Base-by-base conservation (phyloP, 1,140 invertebrate species). In the Drosophila leontia region DNA sequence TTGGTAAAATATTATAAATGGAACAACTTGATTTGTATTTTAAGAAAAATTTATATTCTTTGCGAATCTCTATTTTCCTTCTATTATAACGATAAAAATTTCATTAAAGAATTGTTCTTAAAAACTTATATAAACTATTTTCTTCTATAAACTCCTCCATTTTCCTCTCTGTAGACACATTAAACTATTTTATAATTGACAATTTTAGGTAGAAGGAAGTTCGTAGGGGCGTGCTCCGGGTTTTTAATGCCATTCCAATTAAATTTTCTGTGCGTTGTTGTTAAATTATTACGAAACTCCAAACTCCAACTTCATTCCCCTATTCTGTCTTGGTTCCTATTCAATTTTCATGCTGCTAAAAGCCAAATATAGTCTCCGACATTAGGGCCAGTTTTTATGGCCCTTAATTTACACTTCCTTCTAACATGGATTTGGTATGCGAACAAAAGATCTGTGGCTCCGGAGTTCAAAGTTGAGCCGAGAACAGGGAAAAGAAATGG, bases 341-440 rank as follows among this genome's bases (percentile, higher is more conserved):
- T 72, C 67, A 81, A 84, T 84, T 90, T 90, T 79, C 71, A 77
- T 64, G 84, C 79, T 80, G 81, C 72, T 90, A 90, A 90, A 85
- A 90, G 75, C 75, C 78, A 85, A 79, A 90, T 39, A 64, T 68
- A 82, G 79, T 72, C 35, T 56, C 71, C 60, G 79, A 69, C 78
- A 75, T 79, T 82, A 76, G 68, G 55, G 45, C 11, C 37, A 47
- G 50, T 56, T 90, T 90, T 90, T 90, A 90, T 90, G 79, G 68
- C 78, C 75, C 75, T 82, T 91, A 90, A 90, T 90, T 90, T 90
- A 90, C 85, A 90, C 85, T 90, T 91, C 85, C 85, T 84, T 85
- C 51, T 67, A 68, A 55, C 53, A 56, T 39, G 53, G 53, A 6
- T 13, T 58, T 56, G 12, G 39, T n/a, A 7, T 32, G n/a, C 45